Evolutionary conservation across 2,113 vertebrate genomes (phyloP).

Genomic region (Etheostoma cragini): DNA sequence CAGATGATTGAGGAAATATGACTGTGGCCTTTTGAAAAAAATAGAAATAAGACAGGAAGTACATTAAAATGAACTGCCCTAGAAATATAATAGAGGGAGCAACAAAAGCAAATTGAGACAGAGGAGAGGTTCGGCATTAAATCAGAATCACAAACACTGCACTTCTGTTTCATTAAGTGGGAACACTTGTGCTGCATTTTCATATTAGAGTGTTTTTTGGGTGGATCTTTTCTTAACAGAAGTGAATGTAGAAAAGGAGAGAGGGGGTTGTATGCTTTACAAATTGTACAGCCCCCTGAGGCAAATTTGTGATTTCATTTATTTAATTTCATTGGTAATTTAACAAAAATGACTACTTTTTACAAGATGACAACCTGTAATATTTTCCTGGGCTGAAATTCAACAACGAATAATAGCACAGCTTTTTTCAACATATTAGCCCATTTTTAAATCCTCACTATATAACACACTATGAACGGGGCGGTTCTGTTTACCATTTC

Average conservation of each 20-base stretch:
- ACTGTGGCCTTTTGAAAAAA: not conserved
- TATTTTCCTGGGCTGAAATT: not conserved
- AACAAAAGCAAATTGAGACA: not conserved
- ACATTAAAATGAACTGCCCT: not conserved
- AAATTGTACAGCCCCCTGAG: no score
- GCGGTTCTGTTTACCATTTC: no score
- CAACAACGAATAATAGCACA: not conserved
- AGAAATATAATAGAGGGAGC: not conserved
- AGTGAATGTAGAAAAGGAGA: no score
- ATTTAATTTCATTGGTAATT: not conserved
- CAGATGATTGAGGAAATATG: constrained; percentile 1
- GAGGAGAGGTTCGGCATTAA: not conserved
- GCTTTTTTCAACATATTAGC: not conserved
- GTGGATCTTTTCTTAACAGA: no score
- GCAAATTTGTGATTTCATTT: no score
- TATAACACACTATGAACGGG: no score
- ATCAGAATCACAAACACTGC: not conserved
- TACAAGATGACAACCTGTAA: not conserved
- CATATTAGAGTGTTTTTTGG: no score
- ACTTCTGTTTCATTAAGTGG: not conserved
- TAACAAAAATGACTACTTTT: not conserved
- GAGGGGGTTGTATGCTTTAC: no score
- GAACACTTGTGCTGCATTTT: not conserved
- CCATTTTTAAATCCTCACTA: not conserved
- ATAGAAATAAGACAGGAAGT: not conserved